These are phyloP conservation scores for Pseudochaenichthys georgianus DNA, from an alignment of 2,797 vertebrate genomes.

Conservation along the genomic window DNA sequence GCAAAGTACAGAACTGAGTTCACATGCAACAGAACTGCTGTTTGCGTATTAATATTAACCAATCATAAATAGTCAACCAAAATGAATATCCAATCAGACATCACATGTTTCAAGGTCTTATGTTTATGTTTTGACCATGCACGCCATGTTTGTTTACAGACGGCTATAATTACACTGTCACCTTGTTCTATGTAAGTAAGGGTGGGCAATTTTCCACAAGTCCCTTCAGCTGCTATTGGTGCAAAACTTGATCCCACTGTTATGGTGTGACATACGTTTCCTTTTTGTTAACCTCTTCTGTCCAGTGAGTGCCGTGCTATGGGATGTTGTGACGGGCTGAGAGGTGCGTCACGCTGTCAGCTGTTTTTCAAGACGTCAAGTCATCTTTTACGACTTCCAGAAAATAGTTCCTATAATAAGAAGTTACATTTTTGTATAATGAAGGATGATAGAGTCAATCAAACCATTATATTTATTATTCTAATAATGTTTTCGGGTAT, in stretches of 20 bases:
- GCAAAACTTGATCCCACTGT: slow-evolving; percentile 31
- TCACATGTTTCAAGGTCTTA: slow-evolving; percentile 10
- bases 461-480: not conserved
- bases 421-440: not conserved
- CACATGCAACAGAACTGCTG: not conserved
- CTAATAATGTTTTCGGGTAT: not conserved
- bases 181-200: slow-evolving; percentile 16
- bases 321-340: slow-evolving; percentile 2
- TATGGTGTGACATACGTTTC: slow-evolving; percentile 29
- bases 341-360: slow-evolving; percentile 7
- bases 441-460: not conserved
- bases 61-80: slow-evolving; percentile 14
- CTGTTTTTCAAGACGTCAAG: slow-evolving; percentile 22
- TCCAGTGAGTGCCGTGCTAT: not conserved
- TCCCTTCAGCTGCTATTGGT: slow-evolving; percentile 10
- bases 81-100: slow-evolving; percentile 19
- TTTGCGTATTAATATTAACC: slow-evolving; percentile 24
- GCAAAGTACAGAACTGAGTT: not conserved
- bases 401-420: not conserved
- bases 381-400: slow-evolving; percentile 5
- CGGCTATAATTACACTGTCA: slow-evolving; percentile 48
- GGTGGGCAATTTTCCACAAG: slow-evolving; percentile 38
- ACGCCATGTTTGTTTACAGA: slow-evolving; percentile 49
- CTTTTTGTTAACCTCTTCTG: not conserved
- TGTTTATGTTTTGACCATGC: slow-evolving; percentile 34